Percentiles rank a stretch among this genome's conserved stretches.
phyloP scores from a whole-genome alignment of 2,797 vertebrate genomes.

The Falco novaeseelandiae region DNA sequence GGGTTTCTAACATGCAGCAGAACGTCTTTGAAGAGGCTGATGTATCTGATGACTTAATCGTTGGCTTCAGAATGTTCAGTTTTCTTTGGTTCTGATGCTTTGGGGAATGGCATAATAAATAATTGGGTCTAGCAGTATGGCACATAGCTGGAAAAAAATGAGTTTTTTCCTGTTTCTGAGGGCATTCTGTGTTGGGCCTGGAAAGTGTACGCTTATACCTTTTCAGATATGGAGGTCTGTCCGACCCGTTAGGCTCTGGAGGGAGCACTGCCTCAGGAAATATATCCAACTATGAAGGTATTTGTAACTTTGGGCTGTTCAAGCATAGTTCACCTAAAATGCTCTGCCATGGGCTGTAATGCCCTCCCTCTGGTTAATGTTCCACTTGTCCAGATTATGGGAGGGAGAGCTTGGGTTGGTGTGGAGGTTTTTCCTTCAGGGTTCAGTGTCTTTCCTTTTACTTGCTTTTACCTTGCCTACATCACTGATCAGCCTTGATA shows the following conservation, averaged over 20 bases:
- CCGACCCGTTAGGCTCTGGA: not conserved
- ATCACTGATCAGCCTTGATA: not conserved
- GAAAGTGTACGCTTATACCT: not conserved
- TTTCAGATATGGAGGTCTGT: not conserved
- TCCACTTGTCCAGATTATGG: not conserved
- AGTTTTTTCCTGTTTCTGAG: not conserved
- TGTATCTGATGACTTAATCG: not conserved
- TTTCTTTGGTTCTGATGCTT: not conserved
- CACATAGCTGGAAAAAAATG: not conserved
- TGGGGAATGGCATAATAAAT: not conserved
- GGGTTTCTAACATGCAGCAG: not conserved
- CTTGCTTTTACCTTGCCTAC: not conserved
- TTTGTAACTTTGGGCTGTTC: not conserved
- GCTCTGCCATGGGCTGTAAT: not conserved
- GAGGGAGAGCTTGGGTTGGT: not conserved
- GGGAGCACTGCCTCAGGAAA: not conserved
- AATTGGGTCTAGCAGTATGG: not conserved
- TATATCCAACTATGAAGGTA: not conserved
- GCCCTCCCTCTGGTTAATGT: not conserved
- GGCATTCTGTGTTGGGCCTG: not conserved
- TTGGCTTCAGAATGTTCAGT: not conserved
- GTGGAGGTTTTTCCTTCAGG: not conserved
- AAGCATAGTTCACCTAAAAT: not conserved
- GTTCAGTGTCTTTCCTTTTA: not conserved
- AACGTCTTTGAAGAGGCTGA: not conserved